phyloP scores from a whole-genome alignment of 2,797 vertebrate species.

The Pipistrellus pygmaeus region DNA sequence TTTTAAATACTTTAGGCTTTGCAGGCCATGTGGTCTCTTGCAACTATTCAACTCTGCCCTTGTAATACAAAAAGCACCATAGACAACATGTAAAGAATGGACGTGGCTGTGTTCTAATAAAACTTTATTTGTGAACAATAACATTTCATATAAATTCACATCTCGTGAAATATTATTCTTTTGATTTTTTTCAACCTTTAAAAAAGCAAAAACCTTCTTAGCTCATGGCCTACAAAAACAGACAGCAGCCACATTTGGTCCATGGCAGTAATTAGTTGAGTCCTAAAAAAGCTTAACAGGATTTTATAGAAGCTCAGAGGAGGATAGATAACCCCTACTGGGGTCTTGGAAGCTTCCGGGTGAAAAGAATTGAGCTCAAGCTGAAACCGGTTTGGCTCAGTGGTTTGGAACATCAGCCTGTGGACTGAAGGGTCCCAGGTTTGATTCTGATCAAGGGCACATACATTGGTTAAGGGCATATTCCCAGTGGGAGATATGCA shows the following conservation, averaged over 20 bases:
- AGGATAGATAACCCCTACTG: not conserved
- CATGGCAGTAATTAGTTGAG: not conserved
- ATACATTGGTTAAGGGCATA: too few species aligned
- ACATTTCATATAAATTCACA: not conserved
- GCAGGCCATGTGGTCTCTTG: not conserved
- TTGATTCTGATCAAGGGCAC: too few species aligned
- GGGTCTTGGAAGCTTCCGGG: not conserved
- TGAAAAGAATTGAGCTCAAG: not conserved
- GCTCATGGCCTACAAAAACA: not conserved
- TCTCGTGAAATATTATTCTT: not conserved
- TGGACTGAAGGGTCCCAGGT: too few species aligned
- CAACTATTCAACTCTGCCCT: not conserved
- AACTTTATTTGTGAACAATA: not conserved
- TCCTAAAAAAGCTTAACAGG: not conserved
- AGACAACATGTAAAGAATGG: not conserved
- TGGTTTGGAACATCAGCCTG: too few species aligned
- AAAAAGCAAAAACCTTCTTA: not conserved
- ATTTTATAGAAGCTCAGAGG: not conserved
- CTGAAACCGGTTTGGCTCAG: too few species aligned
- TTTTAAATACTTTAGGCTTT: slow-evolving; percentile 17
- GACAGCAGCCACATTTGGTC: not conserved
- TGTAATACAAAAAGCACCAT: not conserved
- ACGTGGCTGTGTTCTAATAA: not conserved
- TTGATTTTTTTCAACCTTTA: not conserved
- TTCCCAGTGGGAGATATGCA: too few species aligned